A percentile compares a stretch with the other conserved stretches of the same genome.
Conservation (phyloP, 2,888 invertebrate genomes). For the Clistopyga incitator region DNA sequence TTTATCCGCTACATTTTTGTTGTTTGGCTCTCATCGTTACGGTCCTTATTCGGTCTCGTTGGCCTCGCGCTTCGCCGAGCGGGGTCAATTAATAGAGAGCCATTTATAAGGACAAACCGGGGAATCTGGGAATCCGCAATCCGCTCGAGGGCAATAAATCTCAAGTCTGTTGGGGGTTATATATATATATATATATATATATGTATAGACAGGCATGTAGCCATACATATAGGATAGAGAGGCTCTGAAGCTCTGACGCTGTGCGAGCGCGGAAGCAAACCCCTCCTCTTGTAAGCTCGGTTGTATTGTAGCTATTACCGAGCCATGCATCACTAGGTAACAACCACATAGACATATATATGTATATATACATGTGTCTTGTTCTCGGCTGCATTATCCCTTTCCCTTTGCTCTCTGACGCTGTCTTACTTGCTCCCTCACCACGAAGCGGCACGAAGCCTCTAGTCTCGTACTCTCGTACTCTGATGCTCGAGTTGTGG, state of each 20-base stretch:
- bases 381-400: conserved; percentile 56
- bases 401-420: conserved; percentile 33
- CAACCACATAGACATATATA: conserved; percentile 77
- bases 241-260: conserved; percentile 9
- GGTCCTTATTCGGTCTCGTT: conserved; percentile 23
- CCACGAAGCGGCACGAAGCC: background rate
- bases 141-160: conserved; percentile 83
- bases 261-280: conserved; percentile 75
- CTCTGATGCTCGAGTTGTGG: background rate
- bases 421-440: conserved; percentile 58
- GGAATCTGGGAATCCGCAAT: conserved; percentile 83
- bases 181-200: background rate
- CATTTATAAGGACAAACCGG: conserved; percentile 83
- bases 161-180: conserved; percentile 75
- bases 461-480: background rate
- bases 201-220: background rate
- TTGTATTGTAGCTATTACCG: conserved; percentile 84
- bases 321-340: conserved; percentile 84
- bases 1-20: conserved; percentile 51
- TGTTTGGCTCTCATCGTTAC: conserved; percentile 43
- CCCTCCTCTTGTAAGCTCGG: conserved; percentile 83
- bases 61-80: conserved; percentile 56
- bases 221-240: too few relatives aligned
- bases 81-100: conserved; percentile 83
- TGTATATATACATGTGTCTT: conserved; percentile 43